These are phyloP conservation scores for Pyrrhia umbra DNA, from an alignment of 2,888 invertebrate species.

Conservation along the genomic window DNA sequence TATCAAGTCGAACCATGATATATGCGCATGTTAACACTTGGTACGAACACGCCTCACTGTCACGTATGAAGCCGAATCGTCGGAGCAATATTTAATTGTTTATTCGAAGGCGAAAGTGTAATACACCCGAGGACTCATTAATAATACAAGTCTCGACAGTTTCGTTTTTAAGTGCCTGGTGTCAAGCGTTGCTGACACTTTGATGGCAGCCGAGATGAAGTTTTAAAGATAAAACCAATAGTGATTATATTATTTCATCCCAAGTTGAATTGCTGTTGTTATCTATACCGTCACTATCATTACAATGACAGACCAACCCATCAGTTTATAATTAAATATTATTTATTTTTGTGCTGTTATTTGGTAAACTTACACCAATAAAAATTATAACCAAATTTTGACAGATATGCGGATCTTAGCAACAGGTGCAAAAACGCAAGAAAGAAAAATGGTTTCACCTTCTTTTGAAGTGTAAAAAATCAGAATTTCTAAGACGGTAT, in stretches of 20 bases:
- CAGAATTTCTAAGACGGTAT: not conserved
- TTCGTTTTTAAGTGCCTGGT: slow-evolving; percentile 60
- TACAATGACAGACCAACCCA: slow-evolving; percentile 19
- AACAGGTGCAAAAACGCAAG: not conserved
- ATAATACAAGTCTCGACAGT: slow-evolving; percentile 67
- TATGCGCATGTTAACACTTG: slow-evolving; percentile 88
- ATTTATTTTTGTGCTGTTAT: not conserved
- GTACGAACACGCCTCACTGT: slow-evolving; percentile 87
- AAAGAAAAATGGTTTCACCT: not conserved
- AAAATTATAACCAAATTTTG: not conserved
- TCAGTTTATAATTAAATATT: slow-evolving; percentile 16
- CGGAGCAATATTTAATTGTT: slow-evolving; percentile 78
- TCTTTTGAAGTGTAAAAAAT: not conserved
- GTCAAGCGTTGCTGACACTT: slow-evolving; percentile 62
- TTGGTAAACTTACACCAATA: not conserved
- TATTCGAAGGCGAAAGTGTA: slow-evolving; percentile 77
- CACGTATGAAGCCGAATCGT: slow-evolving; percentile 76
- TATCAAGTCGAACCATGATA: slow-evolving; percentile 84
- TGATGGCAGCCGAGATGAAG: slow-evolving; percentile 74
- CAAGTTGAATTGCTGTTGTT: slow-evolving; percentile 52
- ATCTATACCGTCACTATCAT: slow-evolving; percentile 54
- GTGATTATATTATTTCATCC: slow-evolving; percentile 60
- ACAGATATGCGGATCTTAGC: not conserved
- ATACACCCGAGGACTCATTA: slow-evolving; percentile 68
- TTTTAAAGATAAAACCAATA: slow-evolving; percentile 64